A percentile compares a stretch with the other conserved stretches of the same genome.
Evolutionary conservation across 1,140 invertebrate species (phyloP).

Genomic region (Phocides pigmalion): DNA sequence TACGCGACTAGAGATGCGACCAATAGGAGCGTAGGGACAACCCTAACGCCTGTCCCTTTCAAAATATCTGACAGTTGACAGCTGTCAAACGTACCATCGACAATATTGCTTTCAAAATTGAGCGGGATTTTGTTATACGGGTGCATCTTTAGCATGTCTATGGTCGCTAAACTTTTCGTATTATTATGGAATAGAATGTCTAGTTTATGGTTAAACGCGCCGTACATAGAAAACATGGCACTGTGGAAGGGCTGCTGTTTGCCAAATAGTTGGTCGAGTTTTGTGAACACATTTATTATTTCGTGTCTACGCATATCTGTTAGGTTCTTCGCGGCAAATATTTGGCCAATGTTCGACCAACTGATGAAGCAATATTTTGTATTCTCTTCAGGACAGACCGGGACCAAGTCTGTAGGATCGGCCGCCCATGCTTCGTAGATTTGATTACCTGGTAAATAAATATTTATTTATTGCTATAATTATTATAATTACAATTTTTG

Average conservation of each 20-base stretch:
- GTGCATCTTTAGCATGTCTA: constrained; percentile 68
- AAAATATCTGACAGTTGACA: constrained; percentile 47
- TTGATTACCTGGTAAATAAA: constrained; percentile 52
- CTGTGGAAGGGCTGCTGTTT: constrained; percentile 84
- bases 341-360: constrained; percentile 87
- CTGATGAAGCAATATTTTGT: constrained; percentile 87
- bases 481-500: no score
- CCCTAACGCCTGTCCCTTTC: constrained; percentile 13
- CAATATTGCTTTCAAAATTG: constrained; percentile 63
- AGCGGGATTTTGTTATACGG: constrained; percentile 63
- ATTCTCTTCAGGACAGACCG: constrained; percentile 83
- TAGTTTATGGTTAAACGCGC: constrained; percentile 84
- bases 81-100: constrained; percentile 48
- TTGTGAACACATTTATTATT: constrained; percentile 86
- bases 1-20: constrained; percentile 42
- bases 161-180: constrained; percentile 82
- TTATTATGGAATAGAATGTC: constrained; percentile 88
- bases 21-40: constrained; percentile 38
- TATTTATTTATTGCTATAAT: background rate
- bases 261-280: constrained; percentile 88
- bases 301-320: constrained; percentile 85
- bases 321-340: constrained; percentile 85
- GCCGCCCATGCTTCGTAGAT: constrained; percentile 47
- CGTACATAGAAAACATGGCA: constrained; percentile 87
- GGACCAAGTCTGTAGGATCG: constrained; percentile 59